Percentiles rank a stretch among this genome's conserved stretches.
These are phyloP conservation scores for Zaprionus gabonicus DNA, from an alignment of 1,140 invertebrate species.

Conservation along the genomic window DNA sequence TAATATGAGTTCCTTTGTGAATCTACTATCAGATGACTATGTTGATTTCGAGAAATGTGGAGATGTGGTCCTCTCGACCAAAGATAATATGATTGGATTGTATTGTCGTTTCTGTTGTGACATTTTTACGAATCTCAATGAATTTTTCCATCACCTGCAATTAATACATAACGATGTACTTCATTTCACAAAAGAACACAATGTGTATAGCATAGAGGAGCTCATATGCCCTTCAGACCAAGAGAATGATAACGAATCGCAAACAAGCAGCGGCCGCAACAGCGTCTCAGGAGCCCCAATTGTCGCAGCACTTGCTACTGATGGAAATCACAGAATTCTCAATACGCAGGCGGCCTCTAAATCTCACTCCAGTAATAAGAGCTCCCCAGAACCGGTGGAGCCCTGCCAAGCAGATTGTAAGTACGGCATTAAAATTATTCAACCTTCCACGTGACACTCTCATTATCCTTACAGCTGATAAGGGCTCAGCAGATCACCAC, in stretches of 20 bases:
- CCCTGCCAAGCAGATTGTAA: background rate
- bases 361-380: background rate
- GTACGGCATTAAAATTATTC: background rate
- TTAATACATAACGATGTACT: slow-evolving; percentile 47
- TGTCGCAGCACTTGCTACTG: background rate
- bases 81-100: slow-evolving; percentile 58
- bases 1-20: slow-evolving; percentile 46
- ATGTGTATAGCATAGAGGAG: slow-evolving; percentile 64
- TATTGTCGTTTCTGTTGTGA: slow-evolving; percentile 63
- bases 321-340: slow-evolving; percentile 12
- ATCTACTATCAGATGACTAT: slow-evolving; percentile 21
- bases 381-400: background rate
- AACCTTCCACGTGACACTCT: background rate
- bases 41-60: slow-evolving; percentile 67
- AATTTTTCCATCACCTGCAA: slow-evolving; percentile 65
- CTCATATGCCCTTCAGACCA: slow-evolving; percentile 32
- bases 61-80: slow-evolving; percentile 65
- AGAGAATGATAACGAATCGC: background rate
- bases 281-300: background rate
- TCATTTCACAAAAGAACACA: slow-evolving; percentile 42
- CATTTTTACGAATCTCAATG: slow-evolving; percentile 45
- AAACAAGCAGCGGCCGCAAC: slow-evolving; percentile 7
- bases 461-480: background rate
- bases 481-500: background rate
- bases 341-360: slow-evolving; percentile 4